Evolutionary conservation across 2,113 vertebrate species (phyloP).

Genomic region (Brachionichthys hirsutus): DNA sequence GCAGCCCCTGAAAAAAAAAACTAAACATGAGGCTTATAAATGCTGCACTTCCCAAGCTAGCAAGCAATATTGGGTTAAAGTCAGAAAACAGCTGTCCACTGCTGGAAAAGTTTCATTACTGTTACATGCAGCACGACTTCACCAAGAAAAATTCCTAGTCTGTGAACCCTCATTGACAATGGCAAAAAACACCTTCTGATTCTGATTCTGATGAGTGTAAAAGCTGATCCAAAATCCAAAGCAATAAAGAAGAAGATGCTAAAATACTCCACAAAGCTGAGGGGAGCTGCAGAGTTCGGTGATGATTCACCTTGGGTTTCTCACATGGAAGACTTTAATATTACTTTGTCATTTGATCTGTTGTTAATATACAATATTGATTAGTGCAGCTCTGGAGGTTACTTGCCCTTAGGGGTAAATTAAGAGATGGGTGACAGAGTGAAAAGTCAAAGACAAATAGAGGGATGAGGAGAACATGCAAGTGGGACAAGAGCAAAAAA

Average conservation of each 20-base stretch:
- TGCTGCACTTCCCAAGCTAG: not conserved
- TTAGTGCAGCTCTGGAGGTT: not conserved
- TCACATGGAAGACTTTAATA: not conserved
- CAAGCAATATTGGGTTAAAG: not conserved
- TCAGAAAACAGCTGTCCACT: not conserved
- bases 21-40: too few relatives aligned
- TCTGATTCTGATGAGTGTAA: too few relatives aligned
- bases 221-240: not conserved
- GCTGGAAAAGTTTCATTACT: not conserved
- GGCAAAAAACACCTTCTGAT: too few relatives aligned
- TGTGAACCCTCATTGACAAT: too few relatives aligned
- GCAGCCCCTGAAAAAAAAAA: too few relatives aligned
- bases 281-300: too few relatives aligned
- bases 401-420: not conserved
- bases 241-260: not conserved
- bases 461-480: not conserved
- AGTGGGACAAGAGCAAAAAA: not conserved
- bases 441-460: not conserved
- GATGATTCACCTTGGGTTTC: not conserved
- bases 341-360: not conserved
- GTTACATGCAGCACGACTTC: too few relatives aligned
- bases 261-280: not conserved
- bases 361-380: not conserved
- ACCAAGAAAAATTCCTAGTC: too few relatives aligned
- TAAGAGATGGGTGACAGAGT: not conserved